Base-by-base conservation (phyloP, 2,888 invertebrate genomes). In the Heterodera filipjevi region DNA sequence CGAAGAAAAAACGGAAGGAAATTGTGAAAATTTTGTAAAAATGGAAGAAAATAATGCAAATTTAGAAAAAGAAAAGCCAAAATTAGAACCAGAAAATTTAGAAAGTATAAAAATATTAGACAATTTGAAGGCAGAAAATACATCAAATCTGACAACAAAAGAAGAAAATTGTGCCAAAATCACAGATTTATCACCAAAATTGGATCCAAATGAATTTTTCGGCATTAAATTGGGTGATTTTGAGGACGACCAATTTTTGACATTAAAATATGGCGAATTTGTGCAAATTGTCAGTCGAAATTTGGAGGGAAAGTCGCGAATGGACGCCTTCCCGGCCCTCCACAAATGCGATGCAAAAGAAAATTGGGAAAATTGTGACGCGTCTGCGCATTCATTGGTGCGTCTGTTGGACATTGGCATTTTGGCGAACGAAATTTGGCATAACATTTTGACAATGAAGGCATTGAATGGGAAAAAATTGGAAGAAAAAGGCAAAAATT, bases 401-500 rank as follows among this genome's bases (percentile, higher is more conserved):
- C n/a, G 12, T 22, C 22, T 59, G n/a, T n/a, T 59, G 59, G 59
- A 59, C 27, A 59, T 59, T 59, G 59, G 59, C 59, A 30, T 30
- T 59, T 59, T 59, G 59, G 59, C 59, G 2, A 59, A 59, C 59
- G 59, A 59, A 59, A 59, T 59, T 59, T 59, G 59, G 59, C 59
- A 59, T 27, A 27, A n/a, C 27, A 27, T 59, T 59, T 5, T 27
- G 27, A 27, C 27, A 59, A 59, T 59, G 27, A 59, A 59, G 27
- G 59, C 59, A 22, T 12, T 59, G 10, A 59, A 59, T 59, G n/a
- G 10, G 53, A 19, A 16, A 16, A 53, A 53, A 53, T 19, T 16
- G 5, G 53, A 53, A 19, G 53, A 27, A 8, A 59, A 6, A 53
- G 6, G 53, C 39, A 39, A 39, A 39, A 39, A 39, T 6, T 6